phyloP scores from a whole-genome alignment of 1,140 invertebrate genomes.

The Asbolus verrucosus region DNA sequence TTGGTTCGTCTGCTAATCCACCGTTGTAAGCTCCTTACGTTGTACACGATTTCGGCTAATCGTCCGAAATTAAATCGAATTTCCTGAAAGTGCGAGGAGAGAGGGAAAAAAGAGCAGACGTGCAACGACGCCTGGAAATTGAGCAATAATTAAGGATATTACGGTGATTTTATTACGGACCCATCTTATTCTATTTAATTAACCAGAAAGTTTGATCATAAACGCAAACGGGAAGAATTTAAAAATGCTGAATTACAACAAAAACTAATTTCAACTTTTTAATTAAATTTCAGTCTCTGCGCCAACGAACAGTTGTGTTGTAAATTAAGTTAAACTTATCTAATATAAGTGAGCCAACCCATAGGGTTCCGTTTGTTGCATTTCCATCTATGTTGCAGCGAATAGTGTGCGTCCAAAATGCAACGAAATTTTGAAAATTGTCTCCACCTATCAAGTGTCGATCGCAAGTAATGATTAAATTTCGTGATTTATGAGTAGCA shows the following conservation, averaged over 20 bases:
- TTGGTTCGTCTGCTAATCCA: background rate
- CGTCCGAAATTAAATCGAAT: no score
- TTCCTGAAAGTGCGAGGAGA: no score
- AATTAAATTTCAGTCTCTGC: constrained; percentile 62
- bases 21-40: no score
- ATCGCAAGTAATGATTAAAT: no score
- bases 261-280: constrained; percentile 66
- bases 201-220: constrained; percentile 60
- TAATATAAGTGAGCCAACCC: constrained; percentile 55
- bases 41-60: no score
- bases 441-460: no score
- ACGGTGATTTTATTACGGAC: constrained; percentile 51
- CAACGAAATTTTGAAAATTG: no score
- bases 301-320: constrained; percentile 58
- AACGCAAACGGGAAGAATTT: constrained; percentile 61
- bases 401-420: no score
- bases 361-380: constrained; percentile 46
- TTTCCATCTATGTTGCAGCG: constrained; percentile 42
- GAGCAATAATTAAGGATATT: constrained; percentile 52
- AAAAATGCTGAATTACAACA: constrained; percentile 65
- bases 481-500: no score
- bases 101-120: background rate
- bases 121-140: no score
- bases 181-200: constrained; percentile 60
- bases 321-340: constrained; percentile 62